Percentiles rank a stretch among this genome's conserved stretches.
These are phyloP conservation scores for Leptinotarsa rubiginosa DNA, from an alignment of 2,888 invertebrate genomes.

Conservation along the genomic window DNA sequence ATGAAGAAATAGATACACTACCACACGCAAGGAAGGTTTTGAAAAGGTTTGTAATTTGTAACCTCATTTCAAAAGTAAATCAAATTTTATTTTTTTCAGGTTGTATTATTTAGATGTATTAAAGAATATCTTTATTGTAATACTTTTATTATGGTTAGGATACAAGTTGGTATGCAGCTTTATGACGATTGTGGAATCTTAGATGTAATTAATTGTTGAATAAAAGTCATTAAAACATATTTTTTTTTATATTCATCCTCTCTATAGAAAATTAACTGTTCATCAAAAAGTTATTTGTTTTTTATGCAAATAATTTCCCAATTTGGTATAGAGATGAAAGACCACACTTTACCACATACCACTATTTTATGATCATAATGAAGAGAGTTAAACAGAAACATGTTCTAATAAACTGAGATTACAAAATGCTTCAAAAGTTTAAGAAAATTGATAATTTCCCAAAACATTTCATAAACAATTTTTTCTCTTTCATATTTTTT, in stretches of 20 bases:
- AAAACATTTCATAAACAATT: too few species aligned
- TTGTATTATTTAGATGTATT: conserved; percentile 63
- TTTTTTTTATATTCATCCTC: not conserved
- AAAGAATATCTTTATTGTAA: conserved; percentile 56
- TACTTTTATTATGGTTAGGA: conserved; percentile 2
- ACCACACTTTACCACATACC: too few species aligned
- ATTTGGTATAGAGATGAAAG: too few species aligned
- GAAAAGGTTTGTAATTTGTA: conserved; percentile 66
- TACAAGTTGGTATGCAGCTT: not conserved
- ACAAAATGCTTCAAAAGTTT: too few species aligned
- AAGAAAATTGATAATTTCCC: too few species aligned
- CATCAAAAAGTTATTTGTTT: too few species aligned
- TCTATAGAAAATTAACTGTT: too few species aligned
- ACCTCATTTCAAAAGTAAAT: not conserved
- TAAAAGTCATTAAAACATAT: not conserved
- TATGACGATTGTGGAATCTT: not conserved
- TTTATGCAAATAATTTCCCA: too few species aligned
- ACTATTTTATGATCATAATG: too few species aligned
- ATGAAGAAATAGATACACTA: conserved; percentile 82
- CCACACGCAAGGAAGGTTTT: conserved; percentile 77
- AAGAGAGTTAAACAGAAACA: too few species aligned
- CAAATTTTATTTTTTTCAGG: conserved; percentile 53
- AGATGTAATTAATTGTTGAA: not conserved
- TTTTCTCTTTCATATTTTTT: too few species aligned
- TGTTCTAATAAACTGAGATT: too few species aligned